Evolutionary conservation across 2,888 invertebrate genomes (phyloP), one percentile per base, ranked within the genome.

Genomic region (Thymelicus acteon): DNA sequence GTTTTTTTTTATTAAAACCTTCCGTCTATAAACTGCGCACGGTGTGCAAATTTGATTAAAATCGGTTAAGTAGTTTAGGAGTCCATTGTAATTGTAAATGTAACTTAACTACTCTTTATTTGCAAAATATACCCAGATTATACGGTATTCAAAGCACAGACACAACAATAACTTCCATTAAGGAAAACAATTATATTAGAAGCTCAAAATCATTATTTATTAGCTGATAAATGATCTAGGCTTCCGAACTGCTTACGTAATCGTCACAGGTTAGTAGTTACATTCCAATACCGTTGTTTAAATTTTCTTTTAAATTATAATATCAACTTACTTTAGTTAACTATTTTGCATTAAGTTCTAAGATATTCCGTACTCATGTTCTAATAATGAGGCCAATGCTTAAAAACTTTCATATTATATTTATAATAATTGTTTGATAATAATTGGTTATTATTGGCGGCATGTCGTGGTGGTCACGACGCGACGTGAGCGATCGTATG

Each of bases 381-480:
- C 37, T 47, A 47, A 62, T 39, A 69, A 58, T 47, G 39, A 69
- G 62, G 58, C 63, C 37, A 12, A 3, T 31, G 31, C 4, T 3
- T 44, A 6, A 40, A n/a, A 15, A 31, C 54, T 64, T 60, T 60
- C 39, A 63, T 49, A 58, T 58, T 63, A 60, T n/a, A 70, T 49
- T 64, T 49, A 68, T 58, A 62, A 63, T 63, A 63, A 70, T 64
- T 48, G 63, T 52, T 40, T 63, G 37, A 60, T 64, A 70, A 69
- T 69, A 70, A 64, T 70, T 70, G 69, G 63, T 70, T 63, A 70
- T 63, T 70, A 70, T 49, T 70, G 58, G 60, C 64, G 44, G 63
- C 58, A 70, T 52, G 64, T 70, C 62, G 69, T 62, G 52, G 49
- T 60, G 49, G 69, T 64, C 69, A 70, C 69, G 69, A 52, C 67